A percentile compares a stretch with the other conserved stretches of the same genome.
Conservation (phyloP, 2,888 invertebrate species). For the Nephrotoma flavescens region DNA sequence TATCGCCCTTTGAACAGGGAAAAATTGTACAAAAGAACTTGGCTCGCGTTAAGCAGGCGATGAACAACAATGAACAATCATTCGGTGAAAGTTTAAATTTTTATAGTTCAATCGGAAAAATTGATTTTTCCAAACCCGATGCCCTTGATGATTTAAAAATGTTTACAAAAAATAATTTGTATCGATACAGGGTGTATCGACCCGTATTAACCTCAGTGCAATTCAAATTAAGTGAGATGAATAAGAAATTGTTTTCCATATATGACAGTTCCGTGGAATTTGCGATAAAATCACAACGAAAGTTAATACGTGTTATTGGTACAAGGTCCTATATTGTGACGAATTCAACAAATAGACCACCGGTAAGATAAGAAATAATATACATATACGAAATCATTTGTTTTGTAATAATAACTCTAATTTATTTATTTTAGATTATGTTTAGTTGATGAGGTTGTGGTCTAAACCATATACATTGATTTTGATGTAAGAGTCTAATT, state of each 20-base stretch:
- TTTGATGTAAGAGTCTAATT: background rate
- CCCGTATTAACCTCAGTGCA: no score
- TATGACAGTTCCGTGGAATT: background rate
- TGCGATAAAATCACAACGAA: background rate
- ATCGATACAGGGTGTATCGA: background rate
- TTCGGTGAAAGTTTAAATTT: no score
- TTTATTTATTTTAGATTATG: no score
- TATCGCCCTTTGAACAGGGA: no score
- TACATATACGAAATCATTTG: background rate
- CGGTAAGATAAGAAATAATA: background rate
- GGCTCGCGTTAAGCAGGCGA: no score
- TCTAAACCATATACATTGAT: no score
- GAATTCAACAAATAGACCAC: background rate
- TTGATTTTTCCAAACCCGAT: background rate
- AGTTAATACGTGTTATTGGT: background rate
- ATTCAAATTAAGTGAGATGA: no score
- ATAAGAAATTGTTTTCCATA: background rate
- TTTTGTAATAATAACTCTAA: no score
- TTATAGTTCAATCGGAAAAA: no score
- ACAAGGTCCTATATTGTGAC: background rate
- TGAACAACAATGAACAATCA: no score
- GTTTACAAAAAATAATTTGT: background rate
- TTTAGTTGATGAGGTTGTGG: no score
- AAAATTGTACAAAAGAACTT: no score
- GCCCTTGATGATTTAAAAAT: background rate